Conservation (phyloP, 2,113 vertebrate genomes). For the Calonectris borealis region DNA sequence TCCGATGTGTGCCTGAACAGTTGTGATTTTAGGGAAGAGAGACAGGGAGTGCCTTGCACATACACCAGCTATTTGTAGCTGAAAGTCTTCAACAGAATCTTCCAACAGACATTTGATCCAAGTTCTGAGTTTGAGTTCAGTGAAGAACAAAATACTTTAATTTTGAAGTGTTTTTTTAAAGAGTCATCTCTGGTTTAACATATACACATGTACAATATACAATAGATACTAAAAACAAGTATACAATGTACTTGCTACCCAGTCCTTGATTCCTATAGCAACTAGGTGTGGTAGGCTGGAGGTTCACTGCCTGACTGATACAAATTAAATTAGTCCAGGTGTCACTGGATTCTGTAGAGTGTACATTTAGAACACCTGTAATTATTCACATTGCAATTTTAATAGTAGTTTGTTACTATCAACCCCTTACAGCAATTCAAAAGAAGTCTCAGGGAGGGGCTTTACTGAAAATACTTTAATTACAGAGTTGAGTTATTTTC, state of each 20-base stretch:
- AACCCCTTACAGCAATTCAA: neutral
- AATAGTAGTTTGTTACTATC: neutral
- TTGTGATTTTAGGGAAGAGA: neutral
- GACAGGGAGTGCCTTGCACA: neutral
- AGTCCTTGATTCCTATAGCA: neutral
- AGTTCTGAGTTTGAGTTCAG: neutral
- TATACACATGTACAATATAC: too few relatives aligned
- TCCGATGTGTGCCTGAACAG: fast-evolving
- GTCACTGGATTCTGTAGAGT: neutral
- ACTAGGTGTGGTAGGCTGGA: neutral
- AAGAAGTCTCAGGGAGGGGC: neutral
- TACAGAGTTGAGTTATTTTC: neutral
- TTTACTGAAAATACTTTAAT: neutral
- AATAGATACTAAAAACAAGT: neutral
- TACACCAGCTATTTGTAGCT: neutral
- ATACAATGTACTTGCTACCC: neutral
- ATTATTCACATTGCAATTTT: neutral
- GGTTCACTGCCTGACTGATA: neutral
- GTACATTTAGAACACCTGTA: neutral
- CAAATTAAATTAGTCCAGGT: neutral
- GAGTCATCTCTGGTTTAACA: neutral
- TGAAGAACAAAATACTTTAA: neutral
- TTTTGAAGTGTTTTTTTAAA: neutral
- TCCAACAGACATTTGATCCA: neutral
- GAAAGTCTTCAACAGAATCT: neutral